Evolutionary conservation across 2,113 vertebrate species (phyloP).

Genomic region (Sorex fumeus): DNA sequence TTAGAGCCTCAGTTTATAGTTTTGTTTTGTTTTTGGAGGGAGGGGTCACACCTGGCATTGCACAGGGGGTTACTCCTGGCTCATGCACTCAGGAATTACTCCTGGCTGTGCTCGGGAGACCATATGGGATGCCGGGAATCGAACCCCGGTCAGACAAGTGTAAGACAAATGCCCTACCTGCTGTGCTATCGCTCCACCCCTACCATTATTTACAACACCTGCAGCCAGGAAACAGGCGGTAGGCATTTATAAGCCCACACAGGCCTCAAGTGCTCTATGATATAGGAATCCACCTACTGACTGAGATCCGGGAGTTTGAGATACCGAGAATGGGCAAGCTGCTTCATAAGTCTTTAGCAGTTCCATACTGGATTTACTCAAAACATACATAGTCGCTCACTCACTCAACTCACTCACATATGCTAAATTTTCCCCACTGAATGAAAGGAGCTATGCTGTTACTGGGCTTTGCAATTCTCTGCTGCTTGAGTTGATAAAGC

Average conservation of each 20-base stretch:
- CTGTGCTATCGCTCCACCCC: no score
- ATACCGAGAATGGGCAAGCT: background rate
- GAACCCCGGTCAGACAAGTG: no score
- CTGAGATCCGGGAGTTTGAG: background rate
- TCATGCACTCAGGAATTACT: no score
- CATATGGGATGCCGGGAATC: no score
- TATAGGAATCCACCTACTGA: background rate
- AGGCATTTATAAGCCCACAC: background rate
- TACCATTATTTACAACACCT: conserved; percentile 17
- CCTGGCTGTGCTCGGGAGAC: no score
- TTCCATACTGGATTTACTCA: conserved; percentile 48
- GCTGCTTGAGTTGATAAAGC: conserved; percentile 19
- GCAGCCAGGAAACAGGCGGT: conserved; percentile 16
- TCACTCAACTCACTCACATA: background rate
- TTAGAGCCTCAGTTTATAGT: background rate
- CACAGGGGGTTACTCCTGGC: no score
- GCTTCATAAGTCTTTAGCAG: background rate
- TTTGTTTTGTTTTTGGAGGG: no score
- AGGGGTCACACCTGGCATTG: no score
- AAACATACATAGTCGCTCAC: background rate
- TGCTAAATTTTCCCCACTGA: background rate
- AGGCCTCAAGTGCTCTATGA: background rate
- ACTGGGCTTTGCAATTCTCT: background rate
- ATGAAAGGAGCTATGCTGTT: background rate
- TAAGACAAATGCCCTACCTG: no score